Evolutionary conservation across 2,113 vertebrate genomes (phyloP).

Genomic region (Elanoides forficatus): DNA sequence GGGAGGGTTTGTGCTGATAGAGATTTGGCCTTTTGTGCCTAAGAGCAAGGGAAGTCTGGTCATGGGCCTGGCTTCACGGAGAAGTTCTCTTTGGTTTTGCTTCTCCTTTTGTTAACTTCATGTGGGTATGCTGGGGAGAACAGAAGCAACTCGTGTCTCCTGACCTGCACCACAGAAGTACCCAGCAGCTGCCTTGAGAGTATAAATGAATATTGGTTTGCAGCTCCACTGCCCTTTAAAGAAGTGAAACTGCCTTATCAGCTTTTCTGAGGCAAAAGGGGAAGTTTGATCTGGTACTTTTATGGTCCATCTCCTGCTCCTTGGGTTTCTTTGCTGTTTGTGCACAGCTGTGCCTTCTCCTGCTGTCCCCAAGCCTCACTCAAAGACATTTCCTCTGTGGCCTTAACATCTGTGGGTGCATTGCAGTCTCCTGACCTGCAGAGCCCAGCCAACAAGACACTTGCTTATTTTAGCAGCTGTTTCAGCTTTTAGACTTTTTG

Average conservation of each 20-base stretch:
- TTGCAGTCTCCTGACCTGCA: conserved; percentile 40
- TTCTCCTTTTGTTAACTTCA: background rate
- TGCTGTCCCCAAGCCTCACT: background rate
- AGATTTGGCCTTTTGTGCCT: too few relatives aligned
- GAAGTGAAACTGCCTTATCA: background rate
- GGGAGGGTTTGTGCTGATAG: background rate
- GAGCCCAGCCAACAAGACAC: conserved; percentile 19
- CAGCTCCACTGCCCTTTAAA: background rate
- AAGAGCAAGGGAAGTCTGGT: background rate
- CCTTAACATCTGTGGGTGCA: conserved; percentile 49
- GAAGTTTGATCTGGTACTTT: background rate
- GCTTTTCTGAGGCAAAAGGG: background rate
- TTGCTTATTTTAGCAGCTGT: conserved; percentile 66
- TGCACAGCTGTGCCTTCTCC: conserved; percentile 24
- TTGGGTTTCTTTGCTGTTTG: background rate
- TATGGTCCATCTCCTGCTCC: background rate
- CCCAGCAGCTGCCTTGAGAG: background rate
- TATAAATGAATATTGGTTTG: background rate
- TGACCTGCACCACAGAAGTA: background rate
- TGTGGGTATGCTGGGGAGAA: background rate
- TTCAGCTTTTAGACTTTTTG: conserved; percentile 39
- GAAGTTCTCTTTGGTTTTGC: background rate
- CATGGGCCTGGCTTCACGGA: background rate
- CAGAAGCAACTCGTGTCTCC: background rate
- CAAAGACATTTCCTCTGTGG: conserved; percentile 45